Evolutionary conservation across 2,797 vertebrate genomes (phyloP).

Genomic region (Sebastes minor): DNA sequence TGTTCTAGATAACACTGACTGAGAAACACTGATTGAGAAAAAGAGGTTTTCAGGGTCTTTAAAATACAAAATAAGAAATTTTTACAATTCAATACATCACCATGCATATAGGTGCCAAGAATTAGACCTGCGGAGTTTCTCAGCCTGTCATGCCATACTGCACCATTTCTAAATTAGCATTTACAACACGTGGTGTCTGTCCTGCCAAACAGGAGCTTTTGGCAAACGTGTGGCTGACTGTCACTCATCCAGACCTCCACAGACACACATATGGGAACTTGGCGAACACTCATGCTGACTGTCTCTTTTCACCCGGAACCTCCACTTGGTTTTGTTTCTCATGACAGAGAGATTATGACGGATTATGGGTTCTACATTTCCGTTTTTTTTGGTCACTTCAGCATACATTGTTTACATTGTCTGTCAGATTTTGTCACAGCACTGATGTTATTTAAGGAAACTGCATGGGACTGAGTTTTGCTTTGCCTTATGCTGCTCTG

Average conservation of each 20-base stretch:
- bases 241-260: slow-evolving; percentile 46
- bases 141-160: neutral
- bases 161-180: slow-evolving; percentile 18
- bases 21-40: too few relatives aligned
- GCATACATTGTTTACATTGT: slow-evolving; percentile 24
- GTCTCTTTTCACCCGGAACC: slow-evolving; percentile 8
- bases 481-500: slow-evolving; percentile 63
- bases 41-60: neutral
- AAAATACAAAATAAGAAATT: neutral
- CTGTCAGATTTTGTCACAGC: slow-evolving; percentile 32
- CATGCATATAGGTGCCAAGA: neutral
- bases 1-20: neutral
- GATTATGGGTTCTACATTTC: slow-evolving; percentile 25
- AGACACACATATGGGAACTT: slow-evolving; percentile 41
- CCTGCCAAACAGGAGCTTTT: slow-evolving; percentile 14
- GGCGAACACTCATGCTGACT: slow-evolving; percentile 22
- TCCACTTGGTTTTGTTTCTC: slow-evolving; percentile 20
- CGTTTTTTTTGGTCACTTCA: slow-evolving; percentile 20
- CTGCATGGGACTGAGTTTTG: slow-evolving; percentile 56
- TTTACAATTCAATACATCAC: neutral
- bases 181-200: slow-evolving; percentile 1
- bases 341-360: slow-evolving; percentile 7
- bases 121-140: neutral
- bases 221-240: slow-evolving; percentile 11
- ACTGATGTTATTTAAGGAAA: slow-evolving; percentile 30